Conservation (phyloP, 2,888 invertebrate genomes). For the Meloe dianella region DNA sequence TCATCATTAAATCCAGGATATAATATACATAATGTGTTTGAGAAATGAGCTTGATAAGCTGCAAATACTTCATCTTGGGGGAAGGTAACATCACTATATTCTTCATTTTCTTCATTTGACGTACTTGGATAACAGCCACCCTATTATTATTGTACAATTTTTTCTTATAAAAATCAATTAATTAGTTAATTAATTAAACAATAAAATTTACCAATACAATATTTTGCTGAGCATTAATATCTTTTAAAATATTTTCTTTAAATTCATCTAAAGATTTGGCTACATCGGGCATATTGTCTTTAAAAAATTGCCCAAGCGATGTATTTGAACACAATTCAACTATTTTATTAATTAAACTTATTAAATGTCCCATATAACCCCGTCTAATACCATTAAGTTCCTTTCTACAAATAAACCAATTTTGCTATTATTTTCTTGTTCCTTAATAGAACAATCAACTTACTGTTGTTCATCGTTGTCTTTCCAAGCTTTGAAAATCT, state of each 20-base stretch:
- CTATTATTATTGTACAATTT: conserved; percentile 43
- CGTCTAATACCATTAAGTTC: conserved; percentile 64
- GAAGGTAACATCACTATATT: conserved; percentile 63
- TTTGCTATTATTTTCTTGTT: neutral
- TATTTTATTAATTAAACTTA: conserved; percentile 67
- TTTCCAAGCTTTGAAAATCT: conserved; percentile 82
- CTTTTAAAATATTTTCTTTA: conserved; percentile 51
- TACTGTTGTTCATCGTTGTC: conserved; percentile 79
- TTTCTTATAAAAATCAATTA: neutral
- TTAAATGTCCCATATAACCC: conserved; percentile 73
- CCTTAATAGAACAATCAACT: conserved; percentile 56
- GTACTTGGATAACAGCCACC: conserved; percentile 58
- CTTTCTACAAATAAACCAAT: conserved; percentile 52
- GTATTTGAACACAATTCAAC: conserved; percentile 63
- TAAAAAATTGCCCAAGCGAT: conserved; percentile 64
- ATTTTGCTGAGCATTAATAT: conserved; percentile 53
- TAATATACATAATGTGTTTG: conserved; percentile 67
- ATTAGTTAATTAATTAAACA: neutral
- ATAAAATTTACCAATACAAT: conserved; percentile 52
- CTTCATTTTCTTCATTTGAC: conserved; percentile 62
- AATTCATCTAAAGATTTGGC: conserved; percentile 56
- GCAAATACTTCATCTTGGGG: conserved; percentile 53
- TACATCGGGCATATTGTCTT: conserved; percentile 61
- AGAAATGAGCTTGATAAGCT: conserved; percentile 69
- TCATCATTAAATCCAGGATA: conserved; percentile 68